These are phyloP conservation scores for Myrmecobius fasciatus DNA, from an alignment of 2,113 vertebrate species.

Conservation along the genomic window DNA sequence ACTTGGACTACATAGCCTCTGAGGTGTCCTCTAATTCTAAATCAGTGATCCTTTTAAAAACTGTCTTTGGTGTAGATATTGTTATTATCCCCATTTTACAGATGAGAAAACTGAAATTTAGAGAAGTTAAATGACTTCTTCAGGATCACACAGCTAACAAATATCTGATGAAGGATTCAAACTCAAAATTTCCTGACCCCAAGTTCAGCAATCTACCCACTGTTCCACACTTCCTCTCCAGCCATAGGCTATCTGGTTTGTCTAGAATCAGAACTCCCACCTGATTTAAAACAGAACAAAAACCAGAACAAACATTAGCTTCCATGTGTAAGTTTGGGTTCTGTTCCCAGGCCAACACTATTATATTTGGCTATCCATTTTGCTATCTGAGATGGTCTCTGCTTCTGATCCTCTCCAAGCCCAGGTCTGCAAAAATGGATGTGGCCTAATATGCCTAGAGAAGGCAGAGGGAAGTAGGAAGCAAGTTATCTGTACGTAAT, in stretches of 20 bases:
- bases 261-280: slow-evolving; percentile 7
- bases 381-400: slow-evolving; percentile 55
- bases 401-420: slow-evolving; percentile 60
- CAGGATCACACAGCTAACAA: neutral
- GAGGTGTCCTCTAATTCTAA: neutral
- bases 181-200: neutral
- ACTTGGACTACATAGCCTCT: neutral
- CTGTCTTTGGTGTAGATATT: neutral
- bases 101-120: neutral
- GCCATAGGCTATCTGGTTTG: slow-evolving; percentile 11
- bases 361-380: slow-evolving; percentile 62
- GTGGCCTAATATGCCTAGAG: neutral
- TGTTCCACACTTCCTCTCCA: neutral
- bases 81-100: neutral
- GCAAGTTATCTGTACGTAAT: slow-evolving; percentile 57
- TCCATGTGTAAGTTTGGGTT: slow-evolving; percentile 26
- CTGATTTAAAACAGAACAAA: slow-evolving; percentile 15
- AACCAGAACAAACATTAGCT: neutral
- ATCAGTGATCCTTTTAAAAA: neutral
- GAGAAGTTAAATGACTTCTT: neutral
- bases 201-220: neutral
- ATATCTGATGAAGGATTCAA: neutral
- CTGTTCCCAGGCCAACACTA: neutral
- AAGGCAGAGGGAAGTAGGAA: neutral
- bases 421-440: neutral